These are phyloP conservation scores for Pelecanoides urinatrix DNA, from an alignment of 2,113 vertebrate genomes.

Conservation along the genomic window DNA sequence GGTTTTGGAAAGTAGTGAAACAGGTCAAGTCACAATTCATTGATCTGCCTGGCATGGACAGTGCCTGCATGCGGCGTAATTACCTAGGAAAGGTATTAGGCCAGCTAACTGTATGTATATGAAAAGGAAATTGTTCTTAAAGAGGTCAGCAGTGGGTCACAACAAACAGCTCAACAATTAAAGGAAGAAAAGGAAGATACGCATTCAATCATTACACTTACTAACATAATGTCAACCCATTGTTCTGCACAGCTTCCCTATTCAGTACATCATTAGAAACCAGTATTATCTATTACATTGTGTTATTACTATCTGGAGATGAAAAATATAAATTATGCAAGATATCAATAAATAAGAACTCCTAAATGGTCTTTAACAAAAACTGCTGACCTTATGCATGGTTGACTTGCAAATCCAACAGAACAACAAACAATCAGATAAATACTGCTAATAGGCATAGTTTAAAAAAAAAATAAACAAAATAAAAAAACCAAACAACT, in stretches of 20 bases:
- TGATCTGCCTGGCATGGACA: not conserved
- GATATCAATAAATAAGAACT: constrained; percentile 84
- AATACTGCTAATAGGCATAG: not conserved
- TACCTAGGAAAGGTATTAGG: not conserved
- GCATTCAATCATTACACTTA: not conserved
- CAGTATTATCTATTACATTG: not conserved
- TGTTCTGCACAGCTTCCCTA: not conserved
- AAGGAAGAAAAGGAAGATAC: constrained; percentile 42
- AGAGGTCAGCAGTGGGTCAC: constrained; percentile 27
- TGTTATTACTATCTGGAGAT: not conserved
- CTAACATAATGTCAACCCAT: not conserved
- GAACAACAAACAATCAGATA: constrained; percentile 21
- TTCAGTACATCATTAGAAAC: not conserved
- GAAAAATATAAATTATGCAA: constrained; percentile 74
- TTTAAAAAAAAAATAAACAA: not conserved
- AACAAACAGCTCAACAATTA: constrained; percentile 13
- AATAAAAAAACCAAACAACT: not conserved
- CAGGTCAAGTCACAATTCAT: not conserved
- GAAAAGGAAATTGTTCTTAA: constrained; percentile 9
- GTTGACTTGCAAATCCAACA: constrained; percentile 72
- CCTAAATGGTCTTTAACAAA: constrained; percentile 79
- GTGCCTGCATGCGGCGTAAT: not conserved
- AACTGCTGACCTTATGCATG: constrained; percentile 75
- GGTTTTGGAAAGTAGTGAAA: not conserved
- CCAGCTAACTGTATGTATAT: not conserved